Conservation (phyloP, 2,797 vertebrate species). For the Tragelaphus eurycerus region DNA sequence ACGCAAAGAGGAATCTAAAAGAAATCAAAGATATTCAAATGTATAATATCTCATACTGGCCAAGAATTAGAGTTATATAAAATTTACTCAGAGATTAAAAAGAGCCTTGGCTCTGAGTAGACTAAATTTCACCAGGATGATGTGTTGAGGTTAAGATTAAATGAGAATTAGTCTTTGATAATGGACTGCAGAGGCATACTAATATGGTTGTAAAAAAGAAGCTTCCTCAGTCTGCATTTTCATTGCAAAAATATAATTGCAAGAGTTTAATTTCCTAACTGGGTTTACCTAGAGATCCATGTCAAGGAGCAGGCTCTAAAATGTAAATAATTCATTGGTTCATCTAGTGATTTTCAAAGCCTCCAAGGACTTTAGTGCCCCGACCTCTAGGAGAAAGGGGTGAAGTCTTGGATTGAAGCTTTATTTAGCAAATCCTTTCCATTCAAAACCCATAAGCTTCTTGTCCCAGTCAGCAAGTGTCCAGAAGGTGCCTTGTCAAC, state of each 20-base stretch:
- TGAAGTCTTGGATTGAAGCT: slow-evolving; percentile 81
- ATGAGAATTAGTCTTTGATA: background rate
- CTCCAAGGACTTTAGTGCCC: slow-evolving; percentile 63
- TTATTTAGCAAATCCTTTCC: slow-evolving; percentile 88
- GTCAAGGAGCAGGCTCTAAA: background rate
- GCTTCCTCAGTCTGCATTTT: slow-evolving; percentile 19
- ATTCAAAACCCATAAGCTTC: slow-evolving; percentile 76
- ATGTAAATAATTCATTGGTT: background rate
- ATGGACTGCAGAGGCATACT: background rate
- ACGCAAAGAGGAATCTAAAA: background rate
- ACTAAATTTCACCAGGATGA: too few species aligned
- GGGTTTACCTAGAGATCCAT: background rate
- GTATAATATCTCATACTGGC: background rate
- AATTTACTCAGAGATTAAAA: too few species aligned
- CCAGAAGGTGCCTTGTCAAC: slow-evolving; percentile 75
- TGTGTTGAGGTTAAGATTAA: slow-evolving; percentile 2
- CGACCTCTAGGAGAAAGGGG: slow-evolving; percentile 54
- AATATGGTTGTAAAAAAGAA: background rate
- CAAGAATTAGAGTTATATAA: background rate
- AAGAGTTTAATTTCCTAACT: slow-evolving; percentile 39
- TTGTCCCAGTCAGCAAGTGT: slow-evolving; percentile 61
- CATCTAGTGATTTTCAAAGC: slow-evolving; percentile 45
- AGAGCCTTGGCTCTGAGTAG: too few species aligned
- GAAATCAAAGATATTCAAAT: slow-evolving; percentile 18
- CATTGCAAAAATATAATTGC: slow-evolving; percentile 51